phyloP scores from a whole-genome alignment of 2,888 invertebrate genomes.

The Machimus rusticus region DNA sequence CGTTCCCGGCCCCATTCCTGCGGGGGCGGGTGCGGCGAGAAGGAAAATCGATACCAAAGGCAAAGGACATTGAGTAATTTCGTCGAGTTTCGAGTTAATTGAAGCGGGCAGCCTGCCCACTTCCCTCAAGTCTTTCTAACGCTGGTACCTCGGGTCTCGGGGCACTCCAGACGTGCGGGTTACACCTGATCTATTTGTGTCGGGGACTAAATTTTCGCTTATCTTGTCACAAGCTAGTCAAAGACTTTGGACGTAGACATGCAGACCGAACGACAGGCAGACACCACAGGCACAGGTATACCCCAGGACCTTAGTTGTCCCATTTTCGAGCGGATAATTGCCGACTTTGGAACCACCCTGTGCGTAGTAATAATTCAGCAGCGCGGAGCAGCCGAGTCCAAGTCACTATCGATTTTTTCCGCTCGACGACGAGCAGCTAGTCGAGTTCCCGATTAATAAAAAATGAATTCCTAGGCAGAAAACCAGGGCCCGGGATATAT shows the following conservation, averaged over 20 bases:
- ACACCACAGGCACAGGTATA: not conserved
- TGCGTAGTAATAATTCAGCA: slow-evolving; percentile 25
- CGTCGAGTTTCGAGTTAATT: slow-evolving; percentile 7
- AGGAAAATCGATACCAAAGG: not conserved
- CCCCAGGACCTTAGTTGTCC: not conserved
- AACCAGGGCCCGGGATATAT: not conserved
- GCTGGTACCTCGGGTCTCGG: not conserved
- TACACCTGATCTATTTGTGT: not conserved
- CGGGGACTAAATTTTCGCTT: not conserved
- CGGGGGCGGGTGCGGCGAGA: not conserved
- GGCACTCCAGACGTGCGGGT: not conserved
- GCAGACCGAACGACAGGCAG: not conserved
- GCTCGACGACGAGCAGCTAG: slow-evolving; percentile 1
- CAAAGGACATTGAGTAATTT: slow-evolving; percentile 19
- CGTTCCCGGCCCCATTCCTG: not conserved
- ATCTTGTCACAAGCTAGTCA: not conserved
- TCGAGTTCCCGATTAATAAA: slow-evolving; percentile 19
- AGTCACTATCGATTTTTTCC: slow-evolving; percentile 7
- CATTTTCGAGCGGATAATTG: not conserved
- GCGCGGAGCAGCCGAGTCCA: not conserved
- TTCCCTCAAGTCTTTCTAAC: not conserved
- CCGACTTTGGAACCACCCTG: not conserved
- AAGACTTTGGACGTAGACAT: not conserved
- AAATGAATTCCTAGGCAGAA: slow-evolving; percentile 17
- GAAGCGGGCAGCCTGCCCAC: not conserved